These are phyloP conservation scores for Amblyopsis hoosieri DNA, from an alignment of 2,797 vertebrate species.

Conservation along the genomic window DNA sequence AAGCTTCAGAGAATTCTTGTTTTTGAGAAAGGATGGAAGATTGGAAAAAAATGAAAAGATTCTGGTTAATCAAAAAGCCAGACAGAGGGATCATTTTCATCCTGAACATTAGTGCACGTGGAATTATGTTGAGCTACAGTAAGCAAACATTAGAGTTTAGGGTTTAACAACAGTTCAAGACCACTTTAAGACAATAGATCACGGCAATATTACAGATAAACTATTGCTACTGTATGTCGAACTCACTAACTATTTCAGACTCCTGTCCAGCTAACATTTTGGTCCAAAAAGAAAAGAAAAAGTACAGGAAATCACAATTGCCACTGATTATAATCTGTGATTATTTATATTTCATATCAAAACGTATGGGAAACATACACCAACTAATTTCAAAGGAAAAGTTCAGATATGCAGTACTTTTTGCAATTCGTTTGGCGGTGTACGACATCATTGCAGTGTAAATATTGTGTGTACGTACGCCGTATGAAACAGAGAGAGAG, in stretches of 20 bases:
- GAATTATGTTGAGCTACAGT: no score
- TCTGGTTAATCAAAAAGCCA: no score
- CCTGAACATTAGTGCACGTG: no score
- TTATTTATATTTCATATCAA: background rate
- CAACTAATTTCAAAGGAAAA: background rate
- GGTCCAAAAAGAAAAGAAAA: conserved; percentile 17
- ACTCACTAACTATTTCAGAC: conserved; percentile 15
- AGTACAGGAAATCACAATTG: conserved; percentile 2
- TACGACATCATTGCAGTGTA: conserved; percentile 15
- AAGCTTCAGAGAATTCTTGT: no score
- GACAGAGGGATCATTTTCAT: no score
- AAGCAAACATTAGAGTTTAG: no score
- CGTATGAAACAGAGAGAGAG: conserved; percentile 25
- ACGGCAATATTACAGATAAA: conserved; percentile 3
- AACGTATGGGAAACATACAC: conserved; percentile 1
- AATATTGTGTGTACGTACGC: conserved; percentile 24
- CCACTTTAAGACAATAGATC: background rate
- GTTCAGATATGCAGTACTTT: background rate
- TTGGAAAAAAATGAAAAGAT: no score
- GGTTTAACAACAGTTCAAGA: no score
- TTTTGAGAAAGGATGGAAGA: no score
- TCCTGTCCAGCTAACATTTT: conserved; percentile 16
- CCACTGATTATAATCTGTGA: background rate
- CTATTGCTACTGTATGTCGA: background rate
- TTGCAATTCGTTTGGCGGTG: conserved; percentile 14